Percentiles rank a stretch among this genome's conserved stretches.
These are phyloP conservation scores for Drosophila tsacasi DNA, from an alignment of 1,140 invertebrate species.

Conservation along the genomic window DNA sequence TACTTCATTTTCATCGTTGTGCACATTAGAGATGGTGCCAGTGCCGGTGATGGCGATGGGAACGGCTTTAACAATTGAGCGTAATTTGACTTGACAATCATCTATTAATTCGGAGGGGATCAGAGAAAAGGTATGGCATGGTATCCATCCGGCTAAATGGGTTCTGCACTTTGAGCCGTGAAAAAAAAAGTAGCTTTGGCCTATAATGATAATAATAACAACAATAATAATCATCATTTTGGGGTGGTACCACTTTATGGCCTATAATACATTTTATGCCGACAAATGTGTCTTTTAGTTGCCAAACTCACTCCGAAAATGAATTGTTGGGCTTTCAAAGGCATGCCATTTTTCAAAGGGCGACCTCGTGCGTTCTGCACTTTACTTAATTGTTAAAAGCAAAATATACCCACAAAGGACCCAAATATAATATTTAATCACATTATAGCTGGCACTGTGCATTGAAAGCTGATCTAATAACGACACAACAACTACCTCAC, in stretches of 20 bases:
- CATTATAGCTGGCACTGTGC: conserved; percentile 14
- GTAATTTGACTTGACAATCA: conserved; percentile 64
- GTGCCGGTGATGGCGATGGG: conserved; percentile 34
- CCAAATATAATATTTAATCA: conserved; percentile 35
- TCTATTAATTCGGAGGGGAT: conserved; percentile 66
- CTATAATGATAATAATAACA: neutral
- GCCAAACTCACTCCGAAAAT: conserved; percentile 2
- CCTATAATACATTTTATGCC: neutral
- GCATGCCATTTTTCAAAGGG: neutral
- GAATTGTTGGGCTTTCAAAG: neutral
- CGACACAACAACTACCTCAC: conserved; percentile 39
- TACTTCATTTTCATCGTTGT: conserved; percentile 69
- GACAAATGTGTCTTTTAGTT: neutral
- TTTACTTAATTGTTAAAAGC: neutral
- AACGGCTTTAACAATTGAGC: conserved; percentile 56
- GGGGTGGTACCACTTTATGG: neutral
- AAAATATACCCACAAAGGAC: neutral
- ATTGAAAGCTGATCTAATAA: conserved; percentile 80
- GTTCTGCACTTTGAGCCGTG: conserved; percentile 13
- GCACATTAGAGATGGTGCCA: conserved; percentile 66
- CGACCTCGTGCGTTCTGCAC: neutral
- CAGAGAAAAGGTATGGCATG: conserved; percentile 9
- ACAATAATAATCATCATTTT: conserved; percentile 12
- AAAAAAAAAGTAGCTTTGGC: neutral
- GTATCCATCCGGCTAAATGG: conserved; percentile 11